These are phyloP conservation scores for Dasysyrphus albostriatus DNA, from an alignment of 2,888 invertebrate genomes.

Conservation along the genomic window DNA sequence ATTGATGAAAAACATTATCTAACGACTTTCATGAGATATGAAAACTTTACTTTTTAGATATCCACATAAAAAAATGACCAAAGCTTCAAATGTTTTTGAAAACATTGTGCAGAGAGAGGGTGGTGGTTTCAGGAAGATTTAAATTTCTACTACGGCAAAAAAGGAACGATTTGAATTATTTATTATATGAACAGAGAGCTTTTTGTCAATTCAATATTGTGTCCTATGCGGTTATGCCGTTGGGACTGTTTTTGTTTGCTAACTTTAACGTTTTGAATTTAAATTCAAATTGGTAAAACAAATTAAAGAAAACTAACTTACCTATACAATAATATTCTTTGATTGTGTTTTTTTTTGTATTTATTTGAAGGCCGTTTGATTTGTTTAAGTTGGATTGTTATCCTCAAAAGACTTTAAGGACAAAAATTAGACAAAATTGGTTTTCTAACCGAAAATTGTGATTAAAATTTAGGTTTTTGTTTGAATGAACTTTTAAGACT, in stretches of 20 bases:
- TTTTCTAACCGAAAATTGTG: too few species aligned
- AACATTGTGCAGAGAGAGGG: neutral
- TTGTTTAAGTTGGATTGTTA: neutral
- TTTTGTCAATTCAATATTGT: slow-evolving; percentile 25
- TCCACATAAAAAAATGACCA: slow-evolving; percentile 19
- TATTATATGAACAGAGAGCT: neutral
- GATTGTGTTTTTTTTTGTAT: neutral
- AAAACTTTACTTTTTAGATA: neutral
- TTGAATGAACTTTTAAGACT: too few species aligned
- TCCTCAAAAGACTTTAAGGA: too few species aligned
- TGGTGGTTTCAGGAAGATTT: neutral
- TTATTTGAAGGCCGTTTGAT: neutral
- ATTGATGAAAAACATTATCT: slow-evolving; percentile 34
- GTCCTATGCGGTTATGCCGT: neutral
- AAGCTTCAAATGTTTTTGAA: neutral
- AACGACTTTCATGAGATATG: slow-evolving; percentile 42
- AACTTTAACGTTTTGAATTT: slow-evolving; percentile 1
- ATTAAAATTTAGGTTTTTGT: too few species aligned
- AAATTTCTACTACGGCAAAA: neutral
- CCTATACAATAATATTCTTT: neutral
- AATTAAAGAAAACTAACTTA: slow-evolving; percentile 3
- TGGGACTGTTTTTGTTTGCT: slow-evolving; percentile 1
- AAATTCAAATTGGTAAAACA: slow-evolving; percentile 6
- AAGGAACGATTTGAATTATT: slow-evolving; percentile 26
- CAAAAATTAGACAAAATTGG: too few species aligned